Evolutionary conservation across 92 coral and sea anemone species (phyloP), one percentile per base, ranked within the genome.

Genomic region (Zoanthus gigantus): DNA sequence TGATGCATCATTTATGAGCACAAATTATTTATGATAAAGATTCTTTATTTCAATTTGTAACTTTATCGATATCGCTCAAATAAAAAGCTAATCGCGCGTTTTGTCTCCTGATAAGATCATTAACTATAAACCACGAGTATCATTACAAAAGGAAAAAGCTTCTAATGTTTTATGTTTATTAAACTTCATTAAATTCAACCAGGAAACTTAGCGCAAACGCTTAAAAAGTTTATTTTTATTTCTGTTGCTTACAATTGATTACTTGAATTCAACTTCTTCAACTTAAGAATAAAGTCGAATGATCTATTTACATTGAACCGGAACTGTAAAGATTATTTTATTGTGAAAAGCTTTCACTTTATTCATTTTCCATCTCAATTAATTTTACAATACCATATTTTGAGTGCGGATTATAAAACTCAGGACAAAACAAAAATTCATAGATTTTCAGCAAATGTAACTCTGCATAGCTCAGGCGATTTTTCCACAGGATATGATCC

Each of bases 271-370:
- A 10, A 58, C 68, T 11, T 78, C 68, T 79, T 65, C 57, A 79
- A 86, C 77, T 71, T 57, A 61, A 74, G 82, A 71, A 77, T 46
- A n/a, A 76, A 56, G 65, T 5, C n/a, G 65, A 58, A 58, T 58
- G 16, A 58, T 58, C 65, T 58, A 58, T 58, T 58, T 58, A 58
- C 65, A 58, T 2, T 0, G 0, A 14, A 58, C 65, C 65, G 65
- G 65, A 58, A 76, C 78, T 83, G 65, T 10, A 58, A 30, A 54
- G 77, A 85, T 90, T 87, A 82, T 74, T 75, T 90, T 78, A 90
- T 80, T 65, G 47, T 78, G 42, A 78, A 71, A 90, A 56, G 9
- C 18, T 83, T 68, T 71, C 47, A 28, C 88, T 48, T 76, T 6
- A 76, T 50, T 48, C 54, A n/a, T 61, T 30, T 79, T 79, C 72